Evolutionary conservation across 2,113 vertebrate genomes (phyloP), one percentile per base, ranked within the genome.

Genomic region (Clarias batrachus): DNA sequence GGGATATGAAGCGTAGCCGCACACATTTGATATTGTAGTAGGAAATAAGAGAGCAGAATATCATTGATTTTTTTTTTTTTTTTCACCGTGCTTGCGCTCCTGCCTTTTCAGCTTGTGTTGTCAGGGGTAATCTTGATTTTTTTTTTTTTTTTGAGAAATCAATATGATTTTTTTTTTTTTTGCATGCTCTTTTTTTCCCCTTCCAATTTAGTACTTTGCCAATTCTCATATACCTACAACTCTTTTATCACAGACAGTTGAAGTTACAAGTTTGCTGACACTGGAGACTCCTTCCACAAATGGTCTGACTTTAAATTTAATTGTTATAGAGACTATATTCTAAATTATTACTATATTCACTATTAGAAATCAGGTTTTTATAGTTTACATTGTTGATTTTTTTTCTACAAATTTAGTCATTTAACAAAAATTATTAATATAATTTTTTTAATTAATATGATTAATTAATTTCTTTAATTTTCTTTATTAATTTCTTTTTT

Each of bases 51-150:
- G 68, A 21, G 30, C 37, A 23, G 70, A 41, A 19, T 4, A 71
- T 21, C 17, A 33, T 33, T 30, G 27, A 66, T 66, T 37, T 37
- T 37, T 37, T 2, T 37, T 37, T 37, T 37, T 33, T 33, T n/a
- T n/a, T 92, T 89, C 93, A 62, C 19, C 13, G 19, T 60, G 30
- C 77, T 80, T 23, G 56, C 13, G 27, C 57, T 80, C 91, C 16
- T 90, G 87, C 92, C 93, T 87, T 90, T 91, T 88, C 71, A 71
- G 92, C 94, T 94, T 95, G 94, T 95, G 95, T 96, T 94, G 94
- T 94, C 88, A 73, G 91, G 91, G 91, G 93, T 94, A 95, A 96
- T 96, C 95, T 96, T 92, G n/a, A n/a, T n/a, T n/a, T n/a, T n/a
- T n/a, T 10, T n/a, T 63, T 63, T 65, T 65, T 25, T 63, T 25